phyloP scores from a whole-genome alignment of 2,113 vertebrate genomes.

The Coregonus clupeaformis region DNA sequence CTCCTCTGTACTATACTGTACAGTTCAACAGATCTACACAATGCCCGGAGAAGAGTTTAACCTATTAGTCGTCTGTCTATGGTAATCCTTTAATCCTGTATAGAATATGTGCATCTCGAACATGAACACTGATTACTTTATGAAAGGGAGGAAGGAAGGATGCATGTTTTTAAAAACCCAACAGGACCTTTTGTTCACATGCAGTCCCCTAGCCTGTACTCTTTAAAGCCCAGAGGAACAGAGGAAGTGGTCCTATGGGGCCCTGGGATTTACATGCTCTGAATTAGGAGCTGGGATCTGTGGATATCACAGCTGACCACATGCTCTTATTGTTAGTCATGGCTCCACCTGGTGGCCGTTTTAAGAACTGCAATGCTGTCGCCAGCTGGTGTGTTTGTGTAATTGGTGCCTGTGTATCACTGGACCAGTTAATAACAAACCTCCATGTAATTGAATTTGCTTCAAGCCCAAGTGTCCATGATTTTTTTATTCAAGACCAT shows the following conservation, averaged over 20 bases:
- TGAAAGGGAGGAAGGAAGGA: too few species aligned
- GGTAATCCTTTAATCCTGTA: too few species aligned
- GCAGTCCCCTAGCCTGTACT: not conserved
- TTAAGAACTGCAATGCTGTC: conserved; percentile 18
- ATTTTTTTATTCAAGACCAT: not conserved
- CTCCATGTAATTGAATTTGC: not conserved
- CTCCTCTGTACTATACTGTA: too few species aligned
- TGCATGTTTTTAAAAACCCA: too few species aligned
- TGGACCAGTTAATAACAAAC: conserved; percentile 4
- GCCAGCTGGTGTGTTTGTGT: not conserved
- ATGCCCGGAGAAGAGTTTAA: too few species aligned
- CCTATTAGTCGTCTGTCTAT: too few species aligned
- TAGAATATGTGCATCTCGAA: too few species aligned
- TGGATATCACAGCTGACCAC: not conserved
- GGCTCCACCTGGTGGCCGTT: conserved; percentile 38
- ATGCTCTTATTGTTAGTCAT: not conserved
- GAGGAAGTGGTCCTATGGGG: not conserved
- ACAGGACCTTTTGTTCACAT: not conserved
- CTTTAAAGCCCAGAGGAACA: conserved; percentile 1
- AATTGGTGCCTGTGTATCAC: not conserved
- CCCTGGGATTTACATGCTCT: conserved; percentile 4
- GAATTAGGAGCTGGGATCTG: not conserved
- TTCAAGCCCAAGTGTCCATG: not conserved
- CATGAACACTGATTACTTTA: too few species aligned
- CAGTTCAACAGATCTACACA: too few species aligned